These are phyloP conservation scores for Pocillopora meandrina DNA, from an alignment of 92 coral and sea anemone species.

Conservation along the genomic window DNA sequence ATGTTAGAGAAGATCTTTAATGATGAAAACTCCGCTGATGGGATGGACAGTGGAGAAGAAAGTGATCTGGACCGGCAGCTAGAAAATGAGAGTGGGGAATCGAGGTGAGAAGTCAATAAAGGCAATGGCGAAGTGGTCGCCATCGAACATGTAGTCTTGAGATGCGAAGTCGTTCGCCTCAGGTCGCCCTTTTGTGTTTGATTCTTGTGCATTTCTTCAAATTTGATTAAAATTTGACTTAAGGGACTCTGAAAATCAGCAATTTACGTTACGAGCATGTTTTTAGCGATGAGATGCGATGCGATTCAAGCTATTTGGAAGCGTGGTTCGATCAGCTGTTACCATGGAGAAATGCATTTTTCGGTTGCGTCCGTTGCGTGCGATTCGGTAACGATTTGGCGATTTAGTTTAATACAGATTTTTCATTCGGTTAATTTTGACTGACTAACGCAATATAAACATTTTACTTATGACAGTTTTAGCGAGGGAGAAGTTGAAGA, in stretches of 20 bases:
- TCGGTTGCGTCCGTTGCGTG: not conserved
- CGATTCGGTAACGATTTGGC: not conserved
- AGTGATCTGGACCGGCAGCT: constrained; percentile 2
- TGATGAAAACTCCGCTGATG: not conserved
- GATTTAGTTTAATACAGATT: not conserved
- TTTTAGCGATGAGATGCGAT: not conserved
- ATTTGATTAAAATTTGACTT: not conserved
- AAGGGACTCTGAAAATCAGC: not conserved
- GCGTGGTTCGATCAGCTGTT: not conserved
- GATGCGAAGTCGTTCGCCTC: not conserved
- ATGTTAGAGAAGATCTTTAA: not conserved
- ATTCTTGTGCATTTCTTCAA: not conserved
- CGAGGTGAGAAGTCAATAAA: not conserved
- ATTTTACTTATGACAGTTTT: not conserved
- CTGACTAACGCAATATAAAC: not conserved
- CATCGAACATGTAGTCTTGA: not conserved
- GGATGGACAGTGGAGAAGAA: constrained; percentile 7
- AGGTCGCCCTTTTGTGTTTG: not conserved
- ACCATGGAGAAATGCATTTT: not conserved
- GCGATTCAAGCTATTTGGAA: not conserved
- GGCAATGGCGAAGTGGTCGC: too few species aligned
- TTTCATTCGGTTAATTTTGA: not conserved
- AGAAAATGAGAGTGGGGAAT: not conserved
- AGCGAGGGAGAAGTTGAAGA: not conserved
- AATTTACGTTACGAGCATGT: not conserved